Conservation (phyloP, 1,140 invertebrate genomes). For the Drosophila ficusphila region DNA sequence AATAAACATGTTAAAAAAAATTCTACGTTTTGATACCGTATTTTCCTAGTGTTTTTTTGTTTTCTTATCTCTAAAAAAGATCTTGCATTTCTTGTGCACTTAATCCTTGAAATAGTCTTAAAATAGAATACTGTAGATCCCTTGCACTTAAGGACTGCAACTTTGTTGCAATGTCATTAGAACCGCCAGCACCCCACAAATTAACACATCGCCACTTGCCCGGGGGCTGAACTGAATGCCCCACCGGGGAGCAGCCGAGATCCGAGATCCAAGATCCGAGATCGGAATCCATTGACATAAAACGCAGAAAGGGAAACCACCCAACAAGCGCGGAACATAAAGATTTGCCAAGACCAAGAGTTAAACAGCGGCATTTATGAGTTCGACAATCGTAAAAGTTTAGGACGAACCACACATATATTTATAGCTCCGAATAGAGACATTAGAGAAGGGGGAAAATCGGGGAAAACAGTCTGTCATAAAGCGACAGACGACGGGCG, state of each 20-base stretch:
- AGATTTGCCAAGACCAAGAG: conserved; percentile 71
- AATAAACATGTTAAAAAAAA: too few relatives aligned
- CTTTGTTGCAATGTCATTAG: conserved; percentile 54
- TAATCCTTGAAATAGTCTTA: background rate
- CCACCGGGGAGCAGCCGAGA: conserved; percentile 16
- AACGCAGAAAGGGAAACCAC: conserved; percentile 51
- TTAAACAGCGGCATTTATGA: conserved; percentile 67
- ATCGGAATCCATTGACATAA: conserved; percentile 4
- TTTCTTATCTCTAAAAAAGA: too few relatives aligned
- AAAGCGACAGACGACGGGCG: conserved; percentile 45
- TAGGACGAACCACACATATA: conserved; percentile 52
- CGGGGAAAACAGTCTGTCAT: conserved; percentile 23
- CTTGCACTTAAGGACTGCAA: conserved; percentile 35
- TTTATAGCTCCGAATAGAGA: conserved; percentile 73
- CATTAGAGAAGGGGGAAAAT: conserved; percentile 48
- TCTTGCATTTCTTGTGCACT: background rate
- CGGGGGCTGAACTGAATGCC: conserved; percentile 28
- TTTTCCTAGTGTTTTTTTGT: too few relatives aligned
- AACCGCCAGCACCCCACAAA: conserved; percentile 33
- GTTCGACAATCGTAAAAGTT: conserved; percentile 69
- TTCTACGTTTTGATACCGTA: too few relatives aligned
- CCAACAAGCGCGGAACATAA: conserved; percentile 60
- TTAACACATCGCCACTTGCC: conserved; percentile 76
- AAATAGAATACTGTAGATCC: conserved; percentile 1
- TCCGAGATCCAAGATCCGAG: too few relatives aligned